Conservation (phyloP, 2,797 vertebrate species). For the Mallotus villosus region DNA sequence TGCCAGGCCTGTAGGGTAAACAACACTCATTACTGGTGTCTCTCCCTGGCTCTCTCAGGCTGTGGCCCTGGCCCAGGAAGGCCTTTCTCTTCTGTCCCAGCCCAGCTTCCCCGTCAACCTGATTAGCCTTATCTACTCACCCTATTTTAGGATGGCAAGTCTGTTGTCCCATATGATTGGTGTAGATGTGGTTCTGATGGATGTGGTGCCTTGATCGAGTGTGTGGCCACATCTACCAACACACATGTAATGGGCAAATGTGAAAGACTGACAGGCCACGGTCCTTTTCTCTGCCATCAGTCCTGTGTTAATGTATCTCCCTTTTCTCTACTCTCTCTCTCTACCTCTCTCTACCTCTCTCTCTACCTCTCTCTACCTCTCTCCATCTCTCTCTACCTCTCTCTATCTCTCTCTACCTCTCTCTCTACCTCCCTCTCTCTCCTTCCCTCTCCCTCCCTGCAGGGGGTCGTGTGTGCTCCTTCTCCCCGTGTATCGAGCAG, state of each 20-base stretch:
- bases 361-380: not conserved
- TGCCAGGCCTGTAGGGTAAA: not conserved
- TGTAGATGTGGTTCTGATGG: not conserved
- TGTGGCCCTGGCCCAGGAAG: not conserved
- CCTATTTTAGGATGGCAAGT: not conserved
- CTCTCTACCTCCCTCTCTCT: not conserved
- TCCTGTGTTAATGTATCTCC: not conserved
- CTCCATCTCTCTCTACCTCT: not conserved
- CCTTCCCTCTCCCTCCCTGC: slow-evolving; percentile 11
- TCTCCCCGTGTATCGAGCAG: slow-evolving; percentile 97
- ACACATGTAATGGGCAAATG: not conserved
- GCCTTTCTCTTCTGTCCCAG: not conserved
- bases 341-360: not conserved
- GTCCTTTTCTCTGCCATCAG: not conserved
- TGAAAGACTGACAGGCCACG: not conserved
- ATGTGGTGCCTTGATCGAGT: not conserved
- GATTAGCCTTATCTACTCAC: not conserved
- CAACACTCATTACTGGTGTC: not conserved
- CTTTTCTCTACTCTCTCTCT: too few species aligned
- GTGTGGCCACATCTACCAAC: not conserved
- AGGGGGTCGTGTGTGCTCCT: slow-evolving; percentile 95
- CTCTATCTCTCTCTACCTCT: not conserved
- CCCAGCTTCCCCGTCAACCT: slow-evolving; percentile 1
- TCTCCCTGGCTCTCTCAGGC: not conserved
- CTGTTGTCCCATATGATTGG: not conserved